A percentile compares a stretch with the other conserved stretches of the same genome.
Conservation (phyloP, 1,140 invertebrate species). For the Aphidius ervi region DNA sequence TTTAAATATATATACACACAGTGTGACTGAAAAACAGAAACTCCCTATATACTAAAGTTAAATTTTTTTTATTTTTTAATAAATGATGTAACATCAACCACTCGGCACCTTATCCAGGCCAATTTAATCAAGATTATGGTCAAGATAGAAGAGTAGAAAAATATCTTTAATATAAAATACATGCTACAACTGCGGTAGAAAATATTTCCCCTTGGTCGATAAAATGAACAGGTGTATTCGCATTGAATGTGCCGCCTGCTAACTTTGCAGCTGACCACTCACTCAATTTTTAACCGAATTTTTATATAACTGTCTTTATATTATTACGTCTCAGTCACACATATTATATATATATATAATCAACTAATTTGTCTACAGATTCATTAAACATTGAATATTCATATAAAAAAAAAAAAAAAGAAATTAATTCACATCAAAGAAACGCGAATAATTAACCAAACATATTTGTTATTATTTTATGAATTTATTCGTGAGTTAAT, state of each 20-base stretch:
- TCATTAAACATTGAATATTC: conserved; percentile 1
- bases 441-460: conserved; percentile 8
- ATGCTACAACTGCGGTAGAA: conserved; percentile 21
- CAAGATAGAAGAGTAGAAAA: conserved; percentile 34
- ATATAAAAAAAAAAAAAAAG: neutral
- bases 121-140: conserved; percentile 31
- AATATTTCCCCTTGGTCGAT: conserved; percentile 10
- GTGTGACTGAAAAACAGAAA: too few species aligned
- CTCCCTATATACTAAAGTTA: neutral
- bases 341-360: too few species aligned
- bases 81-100: neutral
- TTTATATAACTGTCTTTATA: neutral
- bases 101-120: conserved; percentile 28
- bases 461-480: conserved; percentile 5
- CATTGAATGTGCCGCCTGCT: conserved; percentile 13
- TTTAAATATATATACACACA: neutral
- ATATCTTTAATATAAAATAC: conserved; percentile 20
- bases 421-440: neutral
- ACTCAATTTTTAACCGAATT: conserved; percentile 8
- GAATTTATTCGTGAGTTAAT: conserved; percentile 16
- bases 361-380: too few species aligned
- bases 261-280: conserved; percentile 22
- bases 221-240: conserved; percentile 30
- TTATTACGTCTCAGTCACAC: too few species aligned
- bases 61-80: neutral